Conservation (phyloP, 1,140 invertebrate species). For the Solenopsis invicta region DNA sequence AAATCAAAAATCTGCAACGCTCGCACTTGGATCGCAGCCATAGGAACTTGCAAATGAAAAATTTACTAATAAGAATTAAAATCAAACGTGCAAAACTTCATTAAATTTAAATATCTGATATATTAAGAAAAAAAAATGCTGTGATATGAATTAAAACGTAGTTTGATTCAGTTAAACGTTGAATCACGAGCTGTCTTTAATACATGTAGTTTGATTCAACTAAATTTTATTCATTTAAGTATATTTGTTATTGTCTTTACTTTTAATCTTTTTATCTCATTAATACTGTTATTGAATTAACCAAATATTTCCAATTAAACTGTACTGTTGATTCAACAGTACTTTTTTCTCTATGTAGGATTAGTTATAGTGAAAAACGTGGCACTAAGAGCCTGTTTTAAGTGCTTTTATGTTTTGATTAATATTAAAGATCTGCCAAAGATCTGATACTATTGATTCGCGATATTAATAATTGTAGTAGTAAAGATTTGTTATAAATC, state of each 20-base stretch:
- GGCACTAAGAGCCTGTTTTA: background rate
- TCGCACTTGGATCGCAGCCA: background rate
- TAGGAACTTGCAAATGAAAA: background rate
- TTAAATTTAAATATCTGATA: background rate
- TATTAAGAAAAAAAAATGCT: background rate
- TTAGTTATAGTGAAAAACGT: background rate
- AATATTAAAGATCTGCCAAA: background rate
- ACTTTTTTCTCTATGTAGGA: too few relatives aligned
- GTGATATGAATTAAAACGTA: too few relatives aligned
- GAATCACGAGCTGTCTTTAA: too few relatives aligned
- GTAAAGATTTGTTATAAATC: background rate
- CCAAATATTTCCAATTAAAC: too few relatives aligned
- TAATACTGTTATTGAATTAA: too few relatives aligned
- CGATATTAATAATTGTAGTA: too few relatives aligned
- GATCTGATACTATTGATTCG: background rate
- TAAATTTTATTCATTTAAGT: too few relatives aligned
- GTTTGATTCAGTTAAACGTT: too few relatives aligned
- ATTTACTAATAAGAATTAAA: background rate
- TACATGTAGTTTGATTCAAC: too few relatives aligned
- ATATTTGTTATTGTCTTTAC: too few relatives aligned
- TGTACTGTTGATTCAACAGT: too few relatives aligned
- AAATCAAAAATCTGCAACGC: background rate
- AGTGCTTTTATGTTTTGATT: background rate
- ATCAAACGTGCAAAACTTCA: background rate
- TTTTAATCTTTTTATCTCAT: too few relatives aligned